These are phyloP conservation scores for Pelusios castaneus DNA, from an alignment of 2,113 vertebrate species.

Conservation along the genomic window DNA sequence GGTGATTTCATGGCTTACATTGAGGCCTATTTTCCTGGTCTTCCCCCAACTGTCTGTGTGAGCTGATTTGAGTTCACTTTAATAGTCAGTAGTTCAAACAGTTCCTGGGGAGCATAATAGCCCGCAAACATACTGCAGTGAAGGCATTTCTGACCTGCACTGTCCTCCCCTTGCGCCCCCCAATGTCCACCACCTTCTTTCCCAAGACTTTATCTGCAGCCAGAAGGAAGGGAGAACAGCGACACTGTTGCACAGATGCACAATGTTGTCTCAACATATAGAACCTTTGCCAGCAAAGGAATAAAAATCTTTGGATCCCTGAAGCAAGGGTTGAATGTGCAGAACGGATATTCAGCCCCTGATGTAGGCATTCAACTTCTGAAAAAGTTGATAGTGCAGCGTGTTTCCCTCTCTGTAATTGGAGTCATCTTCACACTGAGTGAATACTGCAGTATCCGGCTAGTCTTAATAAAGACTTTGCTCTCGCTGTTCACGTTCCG, in stretches of 20 bases:
- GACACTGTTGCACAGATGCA: neutral
- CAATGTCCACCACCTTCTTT: neutral
- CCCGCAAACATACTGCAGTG: neutral
- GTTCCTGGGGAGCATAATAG: neutral
- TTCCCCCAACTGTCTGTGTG: neutral
- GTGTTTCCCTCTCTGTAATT: neutral
- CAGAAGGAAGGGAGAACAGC: neutral
- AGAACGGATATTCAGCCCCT: neutral
- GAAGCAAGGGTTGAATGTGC: neutral
- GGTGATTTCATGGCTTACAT: neutral
- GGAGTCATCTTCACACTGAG: neutral
- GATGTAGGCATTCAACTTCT: neutral
- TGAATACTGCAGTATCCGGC: neutral
- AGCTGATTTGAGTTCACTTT: neutral
- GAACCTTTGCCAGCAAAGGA: accelerated
- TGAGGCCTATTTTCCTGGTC: neutral
- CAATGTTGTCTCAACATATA: neutral
- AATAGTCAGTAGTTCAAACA: neutral
- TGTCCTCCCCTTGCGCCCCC: neutral
- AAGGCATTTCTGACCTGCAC: neutral
- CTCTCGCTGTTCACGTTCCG: neutral
- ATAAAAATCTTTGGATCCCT: neutral
- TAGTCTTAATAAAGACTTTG: accelerated
- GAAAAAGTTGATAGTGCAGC: neutral
- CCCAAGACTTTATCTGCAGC: neutral